phyloP scores from a whole-genome alignment of 1,140 invertebrate species.

The Zaprionus vittiger region DNA sequence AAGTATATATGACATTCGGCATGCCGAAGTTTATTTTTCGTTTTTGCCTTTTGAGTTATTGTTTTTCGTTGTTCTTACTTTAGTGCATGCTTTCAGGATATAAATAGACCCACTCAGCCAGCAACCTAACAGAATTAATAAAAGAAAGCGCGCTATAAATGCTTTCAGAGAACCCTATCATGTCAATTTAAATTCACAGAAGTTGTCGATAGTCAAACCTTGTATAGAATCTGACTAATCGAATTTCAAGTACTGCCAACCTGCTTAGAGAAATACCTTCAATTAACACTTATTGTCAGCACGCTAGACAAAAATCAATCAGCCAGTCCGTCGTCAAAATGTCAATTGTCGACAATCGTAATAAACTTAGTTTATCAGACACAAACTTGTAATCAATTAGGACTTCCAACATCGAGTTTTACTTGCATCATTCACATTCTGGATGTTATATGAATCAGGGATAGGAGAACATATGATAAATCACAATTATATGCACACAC shows the following conservation, averaged over 20 bases:
- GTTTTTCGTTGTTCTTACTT: background rate
- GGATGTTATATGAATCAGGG: conserved; percentile 30
- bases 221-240: background rate
- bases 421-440: conserved; percentile 8
- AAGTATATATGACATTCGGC: background rate
- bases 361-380: conserved; percentile 15
- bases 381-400: conserved; percentile 38
- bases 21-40: background rate
- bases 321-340: background rate
- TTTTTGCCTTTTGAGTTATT: background rate
- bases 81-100: background rate
- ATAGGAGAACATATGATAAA: conserved; percentile 60
- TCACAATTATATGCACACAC: conserved; percentile 54
- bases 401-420: conserved; percentile 23
- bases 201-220: background rate
- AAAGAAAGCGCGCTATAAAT: background rate
- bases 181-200: no score
- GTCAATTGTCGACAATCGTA: background rate
- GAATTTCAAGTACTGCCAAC: no score
- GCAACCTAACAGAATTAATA: background rate
- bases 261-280: no score
- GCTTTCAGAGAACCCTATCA: background rate
- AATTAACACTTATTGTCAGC: conserved; percentile 60
- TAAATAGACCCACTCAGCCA: background rate
- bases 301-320: conserved; percentile 24